Evolutionary conservation across 2,113 vertebrate species (phyloP), one percentile per base, ranked within the genome.

Genomic region (Rana temporaria): DNA sequence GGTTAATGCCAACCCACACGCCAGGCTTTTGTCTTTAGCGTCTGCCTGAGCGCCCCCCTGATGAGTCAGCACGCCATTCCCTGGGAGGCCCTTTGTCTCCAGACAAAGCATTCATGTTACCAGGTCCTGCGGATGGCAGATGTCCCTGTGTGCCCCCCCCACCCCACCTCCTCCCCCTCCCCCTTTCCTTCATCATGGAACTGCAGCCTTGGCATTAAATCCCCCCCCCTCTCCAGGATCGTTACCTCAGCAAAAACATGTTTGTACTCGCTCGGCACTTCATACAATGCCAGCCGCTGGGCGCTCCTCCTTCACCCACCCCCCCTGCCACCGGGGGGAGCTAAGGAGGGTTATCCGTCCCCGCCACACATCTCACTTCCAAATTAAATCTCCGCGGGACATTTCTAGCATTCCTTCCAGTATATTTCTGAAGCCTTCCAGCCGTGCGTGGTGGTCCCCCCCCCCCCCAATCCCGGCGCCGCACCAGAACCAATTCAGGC

Each of bases 11-110:
- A 53, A 66, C 62, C 62, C 64, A 38, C 65, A 24, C 38, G 55
- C 65, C 0, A n/a, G 65, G 30, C 63, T 82, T 59, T 78, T 72
- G 52, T 72, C 65, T 17, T 26, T 60, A 20, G 32, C 65, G 67
- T 6, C 38, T 53, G 38, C 15, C 59, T 22, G 20, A 63, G 67
- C 24, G 42, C 66, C 5, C 81, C 48, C 79, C 65, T 5, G 62
- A 59, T 34, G 53, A 42, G 17, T 72, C 60, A 70, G 81, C 84
- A 78, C 62, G 77, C 74, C 17, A 38, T 18, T 81, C 74, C 82
- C 80, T 38, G 75, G 65, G 80, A 9, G 69, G 68, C 85, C 85
- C 81, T 88, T 87, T 89, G 87, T 87, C 69, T 86, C 19, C 0
- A 64, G 75, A 85, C 68, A 85, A 85, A 85, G 84, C 56, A 55